These are phyloP conservation scores for Hypocryptadius cinnamomeus DNA, from an alignment of 2,113 vertebrate species.

Conservation along the genomic window DNA sequence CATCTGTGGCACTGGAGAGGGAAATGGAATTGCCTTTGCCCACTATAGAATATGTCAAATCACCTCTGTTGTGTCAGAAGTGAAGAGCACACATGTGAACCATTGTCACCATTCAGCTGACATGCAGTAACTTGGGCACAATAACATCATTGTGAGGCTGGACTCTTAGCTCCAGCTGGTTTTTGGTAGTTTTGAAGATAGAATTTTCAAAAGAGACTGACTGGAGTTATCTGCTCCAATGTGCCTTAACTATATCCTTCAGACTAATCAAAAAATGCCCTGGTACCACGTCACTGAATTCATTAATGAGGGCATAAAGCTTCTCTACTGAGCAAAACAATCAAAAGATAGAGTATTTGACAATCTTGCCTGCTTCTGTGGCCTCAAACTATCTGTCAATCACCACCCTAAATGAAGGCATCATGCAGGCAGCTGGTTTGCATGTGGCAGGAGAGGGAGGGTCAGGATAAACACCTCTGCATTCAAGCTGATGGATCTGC, in stretches of 20 bases:
- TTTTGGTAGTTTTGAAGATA: not conserved
- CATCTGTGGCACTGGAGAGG: not conserved
- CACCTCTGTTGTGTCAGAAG: not conserved
- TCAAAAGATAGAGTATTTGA: not conserved
- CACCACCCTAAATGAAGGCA: not conserved
- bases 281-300: not conserved
- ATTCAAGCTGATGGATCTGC: constrained; percentile 2
- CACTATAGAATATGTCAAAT: not conserved
- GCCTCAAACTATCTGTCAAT: not conserved
- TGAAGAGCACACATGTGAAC: not conserved
- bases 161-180: not conserved
- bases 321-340: not conserved
- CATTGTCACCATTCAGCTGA: not conserved
- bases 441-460: not conserved
- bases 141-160: not conserved
- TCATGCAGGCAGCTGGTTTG: constrained; percentile 1
- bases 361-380: not conserved
- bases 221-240: not conserved
- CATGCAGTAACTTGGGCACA: not conserved
- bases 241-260: not conserved
- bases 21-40: not conserved
- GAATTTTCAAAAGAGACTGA: not conserved
- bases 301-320: not conserved
- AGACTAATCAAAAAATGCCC: not conserved
- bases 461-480: constrained; percentile 7